Conservation (phyloP, 2,113 vertebrate genomes). For the Phyllopteryx taeniolatus region DNA sequence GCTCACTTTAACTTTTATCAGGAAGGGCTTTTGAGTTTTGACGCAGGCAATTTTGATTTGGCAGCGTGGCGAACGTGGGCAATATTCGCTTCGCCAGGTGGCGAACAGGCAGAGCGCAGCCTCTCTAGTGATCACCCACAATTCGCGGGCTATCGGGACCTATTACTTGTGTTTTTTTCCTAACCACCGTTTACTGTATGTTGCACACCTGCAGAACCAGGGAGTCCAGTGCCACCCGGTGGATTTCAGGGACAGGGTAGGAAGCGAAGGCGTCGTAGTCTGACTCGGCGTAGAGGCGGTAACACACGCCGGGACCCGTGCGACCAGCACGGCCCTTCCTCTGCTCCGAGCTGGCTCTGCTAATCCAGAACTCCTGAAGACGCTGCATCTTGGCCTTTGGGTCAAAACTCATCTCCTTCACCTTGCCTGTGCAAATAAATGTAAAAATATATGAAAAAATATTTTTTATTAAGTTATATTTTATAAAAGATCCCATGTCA, state of each 20-base stretch:
- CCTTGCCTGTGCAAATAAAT: constrained; percentile 77
- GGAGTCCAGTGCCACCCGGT: constrained; percentile 82
- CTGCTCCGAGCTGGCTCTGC: constrained; percentile 90
- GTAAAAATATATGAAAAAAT: not conserved
- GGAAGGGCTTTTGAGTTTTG: too few species aligned
- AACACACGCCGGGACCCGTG: constrained; percentile 88
- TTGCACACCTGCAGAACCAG: constrained; percentile 83
- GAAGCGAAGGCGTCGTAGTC: constrained; percentile 85
- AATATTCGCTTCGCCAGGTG: too few species aligned
- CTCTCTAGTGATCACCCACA: too few species aligned
- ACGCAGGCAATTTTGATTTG: too few species aligned
- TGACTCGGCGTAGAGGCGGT: constrained; percentile 84
- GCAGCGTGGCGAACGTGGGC: too few species aligned
- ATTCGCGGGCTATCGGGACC: too few species aligned
- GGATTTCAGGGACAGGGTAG: constrained; percentile 88
- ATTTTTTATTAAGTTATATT: too few species aligned
- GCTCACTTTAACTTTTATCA: too few species aligned
- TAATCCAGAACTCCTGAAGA: constrained; percentile 96
- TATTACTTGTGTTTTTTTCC: too few species aligned
- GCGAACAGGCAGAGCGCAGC: too few species aligned
- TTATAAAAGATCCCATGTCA: too few species aligned
- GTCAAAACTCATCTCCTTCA: constrained; percentile 94
- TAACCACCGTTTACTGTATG: not conserved
- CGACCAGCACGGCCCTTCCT: constrained; percentile 88
- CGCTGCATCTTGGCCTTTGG: constrained; percentile 87